Conservation (phyloP, 1,140 invertebrate species). For the Lordiphosa collinella region DNA sequence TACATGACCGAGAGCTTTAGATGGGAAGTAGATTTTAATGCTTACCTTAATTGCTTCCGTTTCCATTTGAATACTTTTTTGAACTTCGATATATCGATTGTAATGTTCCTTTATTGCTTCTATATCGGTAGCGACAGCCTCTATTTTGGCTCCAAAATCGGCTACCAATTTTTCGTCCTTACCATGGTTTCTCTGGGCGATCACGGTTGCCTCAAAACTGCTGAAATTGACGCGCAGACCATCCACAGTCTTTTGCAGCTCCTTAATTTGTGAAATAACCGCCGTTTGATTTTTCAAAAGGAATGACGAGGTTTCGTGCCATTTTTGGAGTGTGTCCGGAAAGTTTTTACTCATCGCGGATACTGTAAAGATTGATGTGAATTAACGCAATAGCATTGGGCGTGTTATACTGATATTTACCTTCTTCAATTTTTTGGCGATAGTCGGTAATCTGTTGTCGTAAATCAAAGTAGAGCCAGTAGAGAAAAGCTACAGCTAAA, state of each 20-base stretch:
- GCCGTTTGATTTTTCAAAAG: conserved; percentile 83
- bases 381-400: background rate
- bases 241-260: conserved; percentile 52
- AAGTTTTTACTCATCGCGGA: conserved; percentile 83
- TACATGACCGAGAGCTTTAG: background rate
- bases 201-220: conserved; percentile 39
- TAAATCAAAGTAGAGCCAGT: conserved; percentile 78
- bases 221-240: conserved; percentile 53
- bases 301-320: conserved; percentile 82
- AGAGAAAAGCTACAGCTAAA: conserved; percentile 61
- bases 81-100: conserved; percentile 49
- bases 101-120: conserved; percentile 71
- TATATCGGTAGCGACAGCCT: conserved; percentile 63
- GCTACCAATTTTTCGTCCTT: conserved; percentile 73
- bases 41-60: conserved; percentile 50
- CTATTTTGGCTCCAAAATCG: conserved; percentile 75
- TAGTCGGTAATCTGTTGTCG: conserved; percentile 69
- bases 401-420: conserved; percentile 26
- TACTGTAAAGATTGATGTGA: conserved; percentile 75
- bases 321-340: conserved; percentile 83
- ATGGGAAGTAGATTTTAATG: background rate
- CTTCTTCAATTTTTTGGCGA: conserved; percentile 75
- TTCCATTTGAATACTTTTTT: conserved; percentile 51
- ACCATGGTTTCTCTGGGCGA: conserved; percentile 56
- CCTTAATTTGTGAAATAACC: conserved; percentile 50